Evolutionary conservation across 2,888 invertebrate species (phyloP).

Genomic region (Caenorhabditis japonica): DNA sequence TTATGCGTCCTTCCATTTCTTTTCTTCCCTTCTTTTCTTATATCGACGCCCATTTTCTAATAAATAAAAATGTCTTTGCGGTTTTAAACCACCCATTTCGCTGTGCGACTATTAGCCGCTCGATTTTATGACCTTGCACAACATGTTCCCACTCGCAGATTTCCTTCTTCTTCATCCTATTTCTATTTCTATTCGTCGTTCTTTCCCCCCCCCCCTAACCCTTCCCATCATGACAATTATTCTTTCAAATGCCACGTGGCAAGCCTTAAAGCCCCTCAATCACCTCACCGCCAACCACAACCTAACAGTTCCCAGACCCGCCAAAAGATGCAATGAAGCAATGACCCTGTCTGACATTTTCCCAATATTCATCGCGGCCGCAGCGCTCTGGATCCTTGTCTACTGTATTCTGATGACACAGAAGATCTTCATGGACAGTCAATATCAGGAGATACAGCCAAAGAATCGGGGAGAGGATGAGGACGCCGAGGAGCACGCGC

Average conservation of each 20-base stretch:
- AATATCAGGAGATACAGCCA: conserved; percentile 46
- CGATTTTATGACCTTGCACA: conserved; percentile 39
- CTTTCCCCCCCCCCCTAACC: too few species aligned
- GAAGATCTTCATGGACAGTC: conserved; percentile 45
- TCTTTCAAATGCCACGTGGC: conserved; percentile 1
- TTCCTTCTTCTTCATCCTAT: conserved; percentile 8
- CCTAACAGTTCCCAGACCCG: conserved; percentile 8
- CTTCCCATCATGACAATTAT: conserved; percentile 18
- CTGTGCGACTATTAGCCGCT: conserved; percentile 32
- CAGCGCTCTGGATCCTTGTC: conserved; percentile 45
- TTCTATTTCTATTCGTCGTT: too few species aligned
- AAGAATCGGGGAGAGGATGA: conserved; percentile 30
- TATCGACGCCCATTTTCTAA: conserved; percentile 25
- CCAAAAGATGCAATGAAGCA: conserved; percentile 14
- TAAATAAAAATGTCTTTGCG: conserved; percentile 47
- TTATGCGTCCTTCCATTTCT: conserved; percentile 11
- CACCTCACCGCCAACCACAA: conserved; percentile 3
- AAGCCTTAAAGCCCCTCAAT: background rate
- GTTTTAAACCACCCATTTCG: conserved; percentile 31
- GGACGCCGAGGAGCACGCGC: conserved; percentile 15
- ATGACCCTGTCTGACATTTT: conserved; percentile 52
- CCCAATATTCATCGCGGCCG: conserved; percentile 50
- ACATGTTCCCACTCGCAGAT: conserved; percentile 33
- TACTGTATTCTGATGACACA: conserved; percentile 57
- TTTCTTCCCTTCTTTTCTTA: background rate